Evolutionary conservation across 2,888 invertebrate species (phyloP), one percentile per base, ranked within the genome.

Genomic region (Rhorus exstirpatorius): DNA sequence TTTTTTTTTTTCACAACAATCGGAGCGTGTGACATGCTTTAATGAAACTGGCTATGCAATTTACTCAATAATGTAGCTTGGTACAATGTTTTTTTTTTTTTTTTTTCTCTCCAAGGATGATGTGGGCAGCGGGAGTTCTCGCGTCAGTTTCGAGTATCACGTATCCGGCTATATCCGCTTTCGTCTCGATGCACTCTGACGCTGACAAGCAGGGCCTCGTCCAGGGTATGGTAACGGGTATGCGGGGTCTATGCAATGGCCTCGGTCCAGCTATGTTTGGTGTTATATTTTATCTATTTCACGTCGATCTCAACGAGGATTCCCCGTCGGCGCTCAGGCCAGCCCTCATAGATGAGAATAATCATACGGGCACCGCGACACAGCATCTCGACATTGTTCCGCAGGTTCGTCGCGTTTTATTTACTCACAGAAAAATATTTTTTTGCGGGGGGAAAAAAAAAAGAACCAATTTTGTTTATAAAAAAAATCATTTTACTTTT

Each of bases 241-340:
- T 99, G 95, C 95, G 99, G 84, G 99, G 99, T 0, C 95, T 99
- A 65, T 99, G 99, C 92, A 99, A 99, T 92, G 99, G 99, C 14
- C 95, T 99, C 67, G 99, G 99, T 0, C 99, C 99, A 0, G 99
- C 99, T 53, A 97, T 99, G 95, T 99, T 98, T 93, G 99, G 99
- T 17, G 96, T 99, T 87, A 98, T 99, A 89, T 99, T 99, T 94
- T 99, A 99, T 94, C 94, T 99, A 90, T 99, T 99, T 94, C 98
- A 99, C 93, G 99, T 99, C 86, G 98, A 99, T 94, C 94, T 99
- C 90, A 98, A 98, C 92, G 97, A 97, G 88, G 96, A 96, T 70
- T 87, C 90, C 63, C 87, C 90, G 19, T 83, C 88, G 79, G 89
- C 90, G 38, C 86, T 90, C 8, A 92, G 91, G 83, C 87, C 93